Evolutionary conservation across 2,797 vertebrate genomes (phyloP).

Genomic region (Clarias laeviceps): DNA sequence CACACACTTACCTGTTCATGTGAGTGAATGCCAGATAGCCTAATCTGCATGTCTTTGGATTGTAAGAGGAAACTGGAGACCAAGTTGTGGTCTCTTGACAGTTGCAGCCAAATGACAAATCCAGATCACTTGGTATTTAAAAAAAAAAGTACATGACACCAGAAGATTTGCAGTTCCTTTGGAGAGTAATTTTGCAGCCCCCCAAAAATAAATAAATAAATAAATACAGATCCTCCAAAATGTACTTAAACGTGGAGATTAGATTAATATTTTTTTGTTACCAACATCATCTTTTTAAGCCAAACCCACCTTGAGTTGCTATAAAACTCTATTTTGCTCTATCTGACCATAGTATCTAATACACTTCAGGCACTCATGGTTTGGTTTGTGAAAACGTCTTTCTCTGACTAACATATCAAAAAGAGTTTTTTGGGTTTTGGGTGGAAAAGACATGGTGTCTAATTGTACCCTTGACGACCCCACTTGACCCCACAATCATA

Average conservation of each 20-base stretch:
- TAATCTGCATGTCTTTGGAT: too few relatives aligned
- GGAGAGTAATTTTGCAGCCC: background rate
- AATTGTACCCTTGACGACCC: background rate
- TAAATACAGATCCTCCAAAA: background rate
- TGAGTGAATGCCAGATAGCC: too few relatives aligned
- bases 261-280: background rate
- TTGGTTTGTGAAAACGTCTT: background rate
- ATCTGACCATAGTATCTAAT: background rate
- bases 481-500: background rate
- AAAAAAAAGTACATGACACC: too few relatives aligned
- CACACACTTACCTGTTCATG: too few relatives aligned
- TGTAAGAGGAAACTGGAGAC: background rate
- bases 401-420: background rate
- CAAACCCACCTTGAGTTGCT: background rate
- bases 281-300: background rate
- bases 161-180: background rate
- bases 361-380: background rate
- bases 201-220: background rate
- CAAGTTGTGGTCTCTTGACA: background rate
- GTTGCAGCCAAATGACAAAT: background rate
- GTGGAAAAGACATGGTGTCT: background rate
- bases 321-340: background rate
- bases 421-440: background rate
- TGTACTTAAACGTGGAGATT: too few relatives aligned
- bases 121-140: background rate